Evolutionary conservation across 1,140 invertebrate genomes (phyloP).

Genomic region (Aradophagus sp.): DNA sequence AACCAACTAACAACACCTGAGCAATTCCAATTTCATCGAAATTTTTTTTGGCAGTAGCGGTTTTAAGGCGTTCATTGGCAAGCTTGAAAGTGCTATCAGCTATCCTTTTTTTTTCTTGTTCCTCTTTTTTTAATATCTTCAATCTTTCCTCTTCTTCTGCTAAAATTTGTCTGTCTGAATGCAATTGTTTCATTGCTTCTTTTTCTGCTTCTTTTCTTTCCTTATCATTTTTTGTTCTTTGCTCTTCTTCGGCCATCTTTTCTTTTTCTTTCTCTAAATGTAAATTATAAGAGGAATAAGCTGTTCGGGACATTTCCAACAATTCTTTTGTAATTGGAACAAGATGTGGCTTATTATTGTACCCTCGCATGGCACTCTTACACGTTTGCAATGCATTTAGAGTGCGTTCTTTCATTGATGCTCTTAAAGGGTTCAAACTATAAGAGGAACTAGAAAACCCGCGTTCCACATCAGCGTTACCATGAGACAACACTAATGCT

Average conservation of each 20-base stretch:
- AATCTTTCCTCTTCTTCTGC: conserved; percentile 18
- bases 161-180: conserved; percentile 17
- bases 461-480: conserved; percentile 33
- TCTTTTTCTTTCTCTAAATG: no score
- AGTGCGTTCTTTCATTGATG: no score
- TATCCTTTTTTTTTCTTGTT: conserved; percentile 19
- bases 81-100: conserved; percentile 9
- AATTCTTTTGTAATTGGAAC: no score
- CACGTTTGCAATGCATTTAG: no score
- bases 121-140: conserved; percentile 5
- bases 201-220: conserved; percentile 15
- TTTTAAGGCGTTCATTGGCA: conserved; percentile 12
- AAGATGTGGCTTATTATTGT: no score
- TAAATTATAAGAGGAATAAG: no score
- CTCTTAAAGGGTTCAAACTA: no score
- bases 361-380: no score
- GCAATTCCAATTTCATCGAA: conserved; percentile 15
- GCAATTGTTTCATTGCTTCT: conserved; percentile 9
- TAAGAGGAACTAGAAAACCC: conserved; percentile 21
- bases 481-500: conserved; percentile 22
- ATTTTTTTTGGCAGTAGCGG: conserved; percentile 9
- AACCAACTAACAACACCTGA: conserved; percentile 7
- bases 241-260: conserved; percentile 7
- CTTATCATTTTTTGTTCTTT: conserved; percentile 10
- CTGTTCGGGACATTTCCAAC: no score